Conservation (phyloP, 2,888 invertebrate species). For the Sthenelais limicola region DNA sequence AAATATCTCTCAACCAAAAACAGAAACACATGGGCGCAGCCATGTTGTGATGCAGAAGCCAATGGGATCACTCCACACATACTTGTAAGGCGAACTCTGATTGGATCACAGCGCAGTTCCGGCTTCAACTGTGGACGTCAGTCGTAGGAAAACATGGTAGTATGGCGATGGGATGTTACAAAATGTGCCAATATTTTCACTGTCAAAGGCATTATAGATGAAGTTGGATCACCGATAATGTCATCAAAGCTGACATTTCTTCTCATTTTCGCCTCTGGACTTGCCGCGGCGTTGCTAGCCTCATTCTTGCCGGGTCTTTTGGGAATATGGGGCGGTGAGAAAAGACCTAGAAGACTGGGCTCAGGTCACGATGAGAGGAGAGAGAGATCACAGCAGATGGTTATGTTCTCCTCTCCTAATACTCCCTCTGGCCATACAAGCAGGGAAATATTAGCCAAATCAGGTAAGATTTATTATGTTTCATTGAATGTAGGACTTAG, state of each 20-base stretch:
- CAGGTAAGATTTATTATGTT: background rate
- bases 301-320: conserved; percentile 34
- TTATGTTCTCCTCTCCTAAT: background rate
- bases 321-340: background rate
- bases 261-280: conserved; percentile 32
- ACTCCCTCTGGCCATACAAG: background rate
- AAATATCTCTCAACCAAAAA: too few relatives aligned
- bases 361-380: background rate
- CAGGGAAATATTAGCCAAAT: background rate
- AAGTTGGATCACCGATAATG: conserved; percentile 14
- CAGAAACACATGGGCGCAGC: too few relatives aligned
- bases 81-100: too few relatives aligned
- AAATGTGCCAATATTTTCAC: conserved; percentile 3
- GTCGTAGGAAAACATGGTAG: conserved; percentile 25
- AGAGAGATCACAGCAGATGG: conserved; percentile 12
- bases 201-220: background rate
- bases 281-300: conserved; percentile 25
- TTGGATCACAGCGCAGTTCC: too few relatives aligned
- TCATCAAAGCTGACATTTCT: conserved; percentile 19
- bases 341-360: background rate
- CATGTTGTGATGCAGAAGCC: too few relatives aligned
- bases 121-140: background rate
- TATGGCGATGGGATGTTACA: background rate
- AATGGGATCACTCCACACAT: too few relatives aligned
- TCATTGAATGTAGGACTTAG: background rate